phyloP scores from a whole-genome alignment of 2,888 invertebrate genomes.

The Ischnus inquisitorius region DNA sequence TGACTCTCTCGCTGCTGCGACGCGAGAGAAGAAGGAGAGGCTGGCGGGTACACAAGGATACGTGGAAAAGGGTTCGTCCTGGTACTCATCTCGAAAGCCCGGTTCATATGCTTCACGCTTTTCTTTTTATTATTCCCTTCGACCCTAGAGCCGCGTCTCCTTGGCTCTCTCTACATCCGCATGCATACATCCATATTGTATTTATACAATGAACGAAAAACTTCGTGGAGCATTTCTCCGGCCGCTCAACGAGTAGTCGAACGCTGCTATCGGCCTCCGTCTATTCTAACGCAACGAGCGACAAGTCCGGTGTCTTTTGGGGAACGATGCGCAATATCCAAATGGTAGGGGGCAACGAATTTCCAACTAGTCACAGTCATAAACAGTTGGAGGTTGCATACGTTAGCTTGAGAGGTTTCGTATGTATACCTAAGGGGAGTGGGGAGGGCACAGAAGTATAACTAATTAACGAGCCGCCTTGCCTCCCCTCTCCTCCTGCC shows the following conservation, averaged over 20 bases:
- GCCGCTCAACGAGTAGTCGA: not conserved
- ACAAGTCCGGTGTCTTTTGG: conserved; percentile 44
- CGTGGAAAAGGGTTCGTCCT: conserved; percentile 82
- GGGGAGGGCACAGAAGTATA: conserved; percentile 51
- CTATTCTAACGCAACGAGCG: conserved; percentile 1
- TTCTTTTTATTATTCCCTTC: conserved; percentile 50
- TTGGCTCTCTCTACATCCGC: too few species aligned
- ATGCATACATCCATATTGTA: too few species aligned
- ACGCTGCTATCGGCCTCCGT: not conserved
- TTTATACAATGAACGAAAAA: conserved; percentile 9
- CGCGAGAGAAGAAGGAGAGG: conserved; percentile 70
- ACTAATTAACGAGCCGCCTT: conserved; percentile 61
- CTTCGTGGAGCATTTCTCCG: not conserved
- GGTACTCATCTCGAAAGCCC: conserved; percentile 37
- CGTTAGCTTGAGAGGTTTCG: conserved; percentile 42
- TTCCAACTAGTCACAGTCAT: conserved; percentile 44
- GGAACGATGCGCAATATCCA: not conserved
- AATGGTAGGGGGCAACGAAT: conserved; percentile 37
- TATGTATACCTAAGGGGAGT: conserved; percentile 22
- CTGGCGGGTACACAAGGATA: conserved; percentile 72
- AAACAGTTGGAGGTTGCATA: conserved; percentile 50
- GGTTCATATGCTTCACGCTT: conserved; percentile 82
- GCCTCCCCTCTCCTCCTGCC: conserved; percentile 1
- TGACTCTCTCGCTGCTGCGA: conserved; percentile 61
- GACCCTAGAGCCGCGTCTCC: conserved; percentile 20